A percentile compares a stretch with the other conserved stretches of the same genome.
phyloP scores from a whole-genome alignment of 1,140 invertebrate species.

The Bombus difficillimus region DNA sequence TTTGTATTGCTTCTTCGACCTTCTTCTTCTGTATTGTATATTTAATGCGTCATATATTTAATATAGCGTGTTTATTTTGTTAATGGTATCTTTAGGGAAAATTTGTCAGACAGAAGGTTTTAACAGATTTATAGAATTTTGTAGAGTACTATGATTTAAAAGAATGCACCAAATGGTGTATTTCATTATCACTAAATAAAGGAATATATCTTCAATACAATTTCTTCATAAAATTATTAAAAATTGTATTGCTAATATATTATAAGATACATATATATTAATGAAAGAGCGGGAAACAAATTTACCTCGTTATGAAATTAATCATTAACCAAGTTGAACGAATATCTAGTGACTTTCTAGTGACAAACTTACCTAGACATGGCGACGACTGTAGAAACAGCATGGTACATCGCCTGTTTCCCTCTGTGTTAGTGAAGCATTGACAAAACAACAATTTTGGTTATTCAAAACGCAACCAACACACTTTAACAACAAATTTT shows the following conservation, averaged over 20 bases:
- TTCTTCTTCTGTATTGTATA: background rate
- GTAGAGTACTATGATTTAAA: too few species aligned
- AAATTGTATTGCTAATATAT: too few species aligned
- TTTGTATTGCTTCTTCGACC: background rate
- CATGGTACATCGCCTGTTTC: conserved; percentile 90
- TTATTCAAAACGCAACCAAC: conserved; percentile 31
- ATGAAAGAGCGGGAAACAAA: too few species aligned
- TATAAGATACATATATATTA: too few species aligned
- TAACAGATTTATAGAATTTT: too few species aligned
- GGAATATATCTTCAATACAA: too few species aligned
- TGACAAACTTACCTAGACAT: conserved; percentile 89
- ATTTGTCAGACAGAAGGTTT: too few species aligned
- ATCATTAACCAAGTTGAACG: too few species aligned
- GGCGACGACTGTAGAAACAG: conserved; percentile 94
- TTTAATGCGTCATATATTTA: background rate
- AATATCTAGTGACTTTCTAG: background rate
- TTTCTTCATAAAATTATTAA: too few species aligned
- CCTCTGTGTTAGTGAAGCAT: conserved; percentile 83
- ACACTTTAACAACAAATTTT: background rate
- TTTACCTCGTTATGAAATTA: background rate
- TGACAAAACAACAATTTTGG: conserved; percentile 76
- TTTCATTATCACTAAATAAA: too few species aligned
- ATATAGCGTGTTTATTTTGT: background rate
- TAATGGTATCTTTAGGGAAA: too few species aligned
- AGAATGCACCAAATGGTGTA: too few species aligned